phyloP scores from a whole-genome alignment of 2,888 invertebrate species.

The Drosophila recens region DNA sequence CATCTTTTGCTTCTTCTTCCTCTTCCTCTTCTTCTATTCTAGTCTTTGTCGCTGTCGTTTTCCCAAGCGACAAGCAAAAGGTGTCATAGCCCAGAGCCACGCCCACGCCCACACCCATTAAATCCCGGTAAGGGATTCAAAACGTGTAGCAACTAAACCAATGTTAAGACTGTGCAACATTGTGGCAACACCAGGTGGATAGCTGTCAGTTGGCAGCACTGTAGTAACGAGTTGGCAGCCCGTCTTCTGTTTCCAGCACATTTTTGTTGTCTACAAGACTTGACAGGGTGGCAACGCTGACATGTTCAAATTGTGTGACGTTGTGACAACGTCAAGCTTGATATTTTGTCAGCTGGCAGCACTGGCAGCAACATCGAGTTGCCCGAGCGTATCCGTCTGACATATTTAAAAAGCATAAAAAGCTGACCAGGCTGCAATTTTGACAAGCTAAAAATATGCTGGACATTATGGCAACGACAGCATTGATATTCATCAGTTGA shows the following conservation, averaged over 20 bases:
- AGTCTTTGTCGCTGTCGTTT: background rate
- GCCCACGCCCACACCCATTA: slow-evolving; percentile 21
- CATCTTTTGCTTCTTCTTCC: background rate
- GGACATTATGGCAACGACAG: background rate
- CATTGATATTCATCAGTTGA: background rate
- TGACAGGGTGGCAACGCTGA: slow-evolving; percentile 1
- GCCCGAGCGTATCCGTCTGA: background rate
- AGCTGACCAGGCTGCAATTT: background rate
- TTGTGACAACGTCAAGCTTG: background rate
- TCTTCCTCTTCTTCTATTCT: background rate
- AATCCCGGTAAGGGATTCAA: background rate
- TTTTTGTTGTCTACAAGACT: no score
- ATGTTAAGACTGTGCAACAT: background rate
- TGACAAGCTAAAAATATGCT: background rate
- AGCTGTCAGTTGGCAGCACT: background rate
- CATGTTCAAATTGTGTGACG: background rate
- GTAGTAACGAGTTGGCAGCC: background rate
- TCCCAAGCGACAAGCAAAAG: slow-evolving; percentile 24
- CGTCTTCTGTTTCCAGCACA: background rate
- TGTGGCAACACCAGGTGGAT: slow-evolving; percentile 2
- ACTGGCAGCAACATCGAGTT: background rate
- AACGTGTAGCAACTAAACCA: background rate
- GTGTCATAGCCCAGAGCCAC: slow-evolving; percentile 27
- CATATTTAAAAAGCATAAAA: background rate
- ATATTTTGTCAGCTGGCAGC: background rate